Percentiles rank a stretch among this genome's conserved stretches.
These are phyloP conservation scores for Sciaenops ocellatus DNA, from an alignment of 2,797 vertebrate genomes.

Conservation along the genomic window DNA sequence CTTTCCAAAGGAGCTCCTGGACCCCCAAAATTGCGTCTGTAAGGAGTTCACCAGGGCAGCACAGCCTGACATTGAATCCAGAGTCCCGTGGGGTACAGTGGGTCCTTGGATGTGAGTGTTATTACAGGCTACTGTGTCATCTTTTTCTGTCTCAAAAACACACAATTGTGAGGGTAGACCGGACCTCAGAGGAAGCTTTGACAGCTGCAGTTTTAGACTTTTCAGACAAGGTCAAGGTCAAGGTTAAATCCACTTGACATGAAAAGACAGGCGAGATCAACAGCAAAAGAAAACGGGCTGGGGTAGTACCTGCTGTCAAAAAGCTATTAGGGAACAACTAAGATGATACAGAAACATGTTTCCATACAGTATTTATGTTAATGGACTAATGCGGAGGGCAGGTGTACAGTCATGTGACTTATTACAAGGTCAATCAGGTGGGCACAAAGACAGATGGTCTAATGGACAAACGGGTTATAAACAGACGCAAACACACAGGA, in stretches of 20 bases:
- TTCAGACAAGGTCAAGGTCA: not conserved
- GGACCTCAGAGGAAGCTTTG: not conserved
- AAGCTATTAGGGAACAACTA: not conserved
- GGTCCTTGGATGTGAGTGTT: not conserved
- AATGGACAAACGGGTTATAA: too few species aligned
- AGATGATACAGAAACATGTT: not conserved
- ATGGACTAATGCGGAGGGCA: not conserved
- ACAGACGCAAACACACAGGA: too few species aligned
- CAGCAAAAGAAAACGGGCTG: too few species aligned
- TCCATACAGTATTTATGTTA: not conserved
- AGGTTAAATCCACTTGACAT: not conserved
- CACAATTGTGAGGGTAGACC: not conserved
- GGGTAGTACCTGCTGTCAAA: too few species aligned
- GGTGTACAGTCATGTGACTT: not conserved
- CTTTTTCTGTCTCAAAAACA: not conserved
- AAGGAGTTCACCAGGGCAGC: not conserved
- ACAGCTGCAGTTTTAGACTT: not conserved
- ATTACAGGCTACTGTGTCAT: not conserved
- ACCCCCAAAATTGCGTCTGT: not conserved
- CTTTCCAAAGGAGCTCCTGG: not conserved
- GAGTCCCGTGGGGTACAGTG: not conserved
- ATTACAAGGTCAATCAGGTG: not conserved
- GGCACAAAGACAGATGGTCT: not conserved
- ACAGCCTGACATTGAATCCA: conserved; percentile 4
- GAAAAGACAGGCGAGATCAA: not conserved